Conservation (phyloP, 1,140 invertebrate species). For the Subanguina moxae region DNA sequence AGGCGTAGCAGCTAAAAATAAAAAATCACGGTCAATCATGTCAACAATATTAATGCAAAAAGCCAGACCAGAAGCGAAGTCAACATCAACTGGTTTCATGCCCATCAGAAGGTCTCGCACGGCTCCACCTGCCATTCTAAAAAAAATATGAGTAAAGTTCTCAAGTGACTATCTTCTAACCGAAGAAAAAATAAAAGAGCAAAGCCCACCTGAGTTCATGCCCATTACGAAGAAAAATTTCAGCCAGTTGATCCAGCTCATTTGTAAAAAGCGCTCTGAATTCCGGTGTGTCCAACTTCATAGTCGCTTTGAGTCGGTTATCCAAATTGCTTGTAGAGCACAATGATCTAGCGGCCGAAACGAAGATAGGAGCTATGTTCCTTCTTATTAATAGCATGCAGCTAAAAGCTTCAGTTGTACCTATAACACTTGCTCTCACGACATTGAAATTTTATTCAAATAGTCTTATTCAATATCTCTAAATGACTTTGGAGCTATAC, state of each 20-base stretch:
- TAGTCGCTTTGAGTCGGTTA: constrained; percentile 11
- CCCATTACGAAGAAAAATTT: constrained; percentile 75
- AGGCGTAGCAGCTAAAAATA: constrained; percentile 87
- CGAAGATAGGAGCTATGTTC: too few relatives aligned
- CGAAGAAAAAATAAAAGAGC: not conserved
- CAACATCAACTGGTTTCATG: constrained; percentile 80
- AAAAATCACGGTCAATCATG: too few relatives aligned
- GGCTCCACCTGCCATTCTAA: constrained; percentile 88
- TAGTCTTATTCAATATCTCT: too few relatives aligned
- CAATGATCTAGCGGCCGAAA: too few relatives aligned
- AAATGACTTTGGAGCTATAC: too few relatives aligned
- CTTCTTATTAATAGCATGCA: too few relatives aligned
- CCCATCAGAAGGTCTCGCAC: constrained; percentile 87
- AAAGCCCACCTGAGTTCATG: constrained; percentile 62
- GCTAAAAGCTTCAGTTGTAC: too few relatives aligned
- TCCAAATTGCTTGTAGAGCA: too few relatives aligned
- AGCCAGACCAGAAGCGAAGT: constrained; percentile 71
- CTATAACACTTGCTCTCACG: too few relatives aligned
- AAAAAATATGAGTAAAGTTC: constrained; percentile 9
- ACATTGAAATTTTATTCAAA: too few relatives aligned
- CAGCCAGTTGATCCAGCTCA: constrained; percentile 69
- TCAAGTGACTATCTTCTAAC: not conserved
- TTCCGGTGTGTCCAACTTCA: constrained; percentile 27
- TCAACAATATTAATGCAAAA: too few relatives aligned
- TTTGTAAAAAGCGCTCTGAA: constrained; percentile 78